These are phyloP conservation scores for Oceanites oceanicus DNA, from an alignment of 2,113 vertebrate genomes.

Conservation along the genomic window DNA sequence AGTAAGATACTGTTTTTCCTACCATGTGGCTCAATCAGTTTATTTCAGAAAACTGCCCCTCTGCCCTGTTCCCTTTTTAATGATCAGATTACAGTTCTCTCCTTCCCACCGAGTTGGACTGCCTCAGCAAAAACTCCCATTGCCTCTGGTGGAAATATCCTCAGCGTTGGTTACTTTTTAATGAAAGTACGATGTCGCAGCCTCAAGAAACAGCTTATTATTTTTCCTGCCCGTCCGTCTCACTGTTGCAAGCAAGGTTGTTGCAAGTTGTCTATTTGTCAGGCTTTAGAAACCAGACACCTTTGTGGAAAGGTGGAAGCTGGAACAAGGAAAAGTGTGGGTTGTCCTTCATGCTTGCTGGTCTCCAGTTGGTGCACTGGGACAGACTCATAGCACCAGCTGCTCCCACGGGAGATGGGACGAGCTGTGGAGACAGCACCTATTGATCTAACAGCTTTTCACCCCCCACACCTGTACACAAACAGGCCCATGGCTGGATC, in stretches of 20 bases:
- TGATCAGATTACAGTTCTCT: not conserved
- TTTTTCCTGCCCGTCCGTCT: not conserved
- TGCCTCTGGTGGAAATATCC: not conserved
- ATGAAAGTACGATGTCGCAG: not conserved
- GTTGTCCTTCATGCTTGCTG: not conserved
- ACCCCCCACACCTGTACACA: fast-evolving
- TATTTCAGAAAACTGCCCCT: not conserved
- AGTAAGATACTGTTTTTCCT: not conserved
- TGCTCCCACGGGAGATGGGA: not conserved
- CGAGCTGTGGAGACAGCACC: not conserved
- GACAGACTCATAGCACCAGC: not conserved
- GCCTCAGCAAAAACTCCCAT: not conserved
- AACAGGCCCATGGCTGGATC: not conserved
- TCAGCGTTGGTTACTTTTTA: not conserved
- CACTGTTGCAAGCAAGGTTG: not conserved
- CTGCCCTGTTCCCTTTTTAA: not conserved
- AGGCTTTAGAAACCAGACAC: not conserved
- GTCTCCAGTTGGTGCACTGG: not conserved
- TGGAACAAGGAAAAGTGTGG: not conserved
- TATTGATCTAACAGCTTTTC: not conserved
- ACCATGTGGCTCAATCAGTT: not conserved
- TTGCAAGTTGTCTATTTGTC: not conserved
- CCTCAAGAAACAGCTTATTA: not conserved
- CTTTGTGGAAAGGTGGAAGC: not conserved
- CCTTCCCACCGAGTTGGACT: not conserved